Evolutionary conservation across 1,140 invertebrate species (phyloP).

Genomic region (Achroia grisella): DNA sequence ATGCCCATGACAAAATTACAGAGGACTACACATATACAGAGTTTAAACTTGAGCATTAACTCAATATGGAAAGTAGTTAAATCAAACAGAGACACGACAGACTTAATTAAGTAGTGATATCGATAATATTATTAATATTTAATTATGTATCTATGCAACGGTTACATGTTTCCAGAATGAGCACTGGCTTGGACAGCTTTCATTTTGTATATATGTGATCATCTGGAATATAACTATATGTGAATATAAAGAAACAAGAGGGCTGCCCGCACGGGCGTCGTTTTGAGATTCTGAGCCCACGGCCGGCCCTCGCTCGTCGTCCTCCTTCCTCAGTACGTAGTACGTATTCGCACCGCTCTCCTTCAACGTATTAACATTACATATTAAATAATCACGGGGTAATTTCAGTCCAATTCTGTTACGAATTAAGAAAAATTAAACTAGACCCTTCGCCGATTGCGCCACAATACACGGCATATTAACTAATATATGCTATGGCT

Average conservation of each 20-base stretch:
- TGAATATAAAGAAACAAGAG: conserved; percentile 13
- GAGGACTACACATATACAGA: too few species aligned
- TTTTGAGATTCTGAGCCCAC: conserved; percentile 56
- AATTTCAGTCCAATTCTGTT: conserved; percentile 43
- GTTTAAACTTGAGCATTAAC: too few species aligned
- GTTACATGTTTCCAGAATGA: too few species aligned
- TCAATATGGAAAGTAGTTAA: too few species aligned
- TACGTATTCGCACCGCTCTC: conserved; percentile 53
- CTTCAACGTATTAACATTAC: conserved; percentile 20
- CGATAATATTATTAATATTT: too few species aligned
- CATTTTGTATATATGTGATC: too few species aligned
- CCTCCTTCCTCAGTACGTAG: conserved; percentile 18
- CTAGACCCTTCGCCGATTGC: conserved; percentile 11
- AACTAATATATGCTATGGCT: conserved; percentile 6
- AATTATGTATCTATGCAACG: too few species aligned
- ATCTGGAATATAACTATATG: too few species aligned
- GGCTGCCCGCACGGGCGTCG: conserved; percentile 23
- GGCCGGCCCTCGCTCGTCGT: conserved; percentile 24
- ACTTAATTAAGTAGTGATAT: too few species aligned
- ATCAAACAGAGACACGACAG: too few species aligned
- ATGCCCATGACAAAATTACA: conserved; percentile 15
- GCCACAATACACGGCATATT: conserved; percentile 1
- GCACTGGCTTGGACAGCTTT: too few species aligned
- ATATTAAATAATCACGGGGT: conserved; percentile 35
- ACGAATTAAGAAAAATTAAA: conserved; percentile 17